phyloP scores from a whole-genome alignment of 1,140 invertebrate genomes.

The Euwallacea fornicatus region DNA sequence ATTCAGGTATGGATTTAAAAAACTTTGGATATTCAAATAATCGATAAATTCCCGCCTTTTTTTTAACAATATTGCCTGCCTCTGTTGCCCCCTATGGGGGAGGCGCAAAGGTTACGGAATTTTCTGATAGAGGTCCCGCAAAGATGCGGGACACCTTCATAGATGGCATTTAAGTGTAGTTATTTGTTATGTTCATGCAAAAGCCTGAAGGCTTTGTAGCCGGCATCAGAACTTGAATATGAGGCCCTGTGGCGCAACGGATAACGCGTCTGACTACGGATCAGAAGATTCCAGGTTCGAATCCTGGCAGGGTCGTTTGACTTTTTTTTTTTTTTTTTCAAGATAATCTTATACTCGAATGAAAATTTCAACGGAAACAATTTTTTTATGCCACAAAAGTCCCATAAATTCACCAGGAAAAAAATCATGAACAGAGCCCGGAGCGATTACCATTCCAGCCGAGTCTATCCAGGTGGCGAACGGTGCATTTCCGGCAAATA shows the following conservation, averaged over 20 bases:
- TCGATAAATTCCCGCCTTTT: no score
- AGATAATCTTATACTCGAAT: no score
- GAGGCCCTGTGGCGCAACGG: conserved; percentile 85
- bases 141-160: background rate
- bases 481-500: conserved; percentile 39
- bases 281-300: conserved; percentile 91
- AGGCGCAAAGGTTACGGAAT: background rate
- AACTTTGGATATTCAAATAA: no score
- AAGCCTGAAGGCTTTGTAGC: background rate
- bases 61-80: no score
- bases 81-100: background rate
- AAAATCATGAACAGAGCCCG: background rate
- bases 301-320: conserved; percentile 76
- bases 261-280: conserved; percentile 92
- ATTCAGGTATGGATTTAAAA: background rate
- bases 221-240: background rate
- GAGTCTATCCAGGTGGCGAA: conserved; percentile 36
- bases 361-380: no score
- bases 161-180: background rate
- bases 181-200: background rate
- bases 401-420: background rate
- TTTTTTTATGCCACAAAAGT: no score
- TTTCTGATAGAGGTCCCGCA: background rate
- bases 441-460: conserved; percentile 17
- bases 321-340: conserved; percentile 20